Evolutionary conservation across 2,113 vertebrate genomes (phyloP).

Genomic region (Halichoeres trimaculatus): DNA sequence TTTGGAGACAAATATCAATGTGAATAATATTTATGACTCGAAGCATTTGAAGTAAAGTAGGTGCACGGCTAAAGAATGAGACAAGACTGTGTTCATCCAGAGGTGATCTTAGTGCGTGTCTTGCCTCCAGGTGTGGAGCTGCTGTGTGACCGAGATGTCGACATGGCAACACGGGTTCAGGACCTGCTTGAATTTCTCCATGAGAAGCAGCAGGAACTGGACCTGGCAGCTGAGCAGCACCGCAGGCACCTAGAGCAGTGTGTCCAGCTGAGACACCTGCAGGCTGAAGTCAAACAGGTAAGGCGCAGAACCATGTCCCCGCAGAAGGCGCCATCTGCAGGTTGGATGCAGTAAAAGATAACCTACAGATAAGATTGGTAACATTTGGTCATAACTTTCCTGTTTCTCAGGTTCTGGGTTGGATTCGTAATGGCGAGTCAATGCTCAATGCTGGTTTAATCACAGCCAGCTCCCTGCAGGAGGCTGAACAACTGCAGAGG

Average conservation of each 20-base stretch:
- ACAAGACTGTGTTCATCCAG: not conserved
- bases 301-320: not conserved
- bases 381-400: not conserved
- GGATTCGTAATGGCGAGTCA: slow-evolving; percentile 98
- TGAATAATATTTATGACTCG: not conserved
- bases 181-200: slow-evolving; percentile 97
- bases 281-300: slow-evolving; percentile 99
- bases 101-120: not conserved
- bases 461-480: slow-evolving; percentile 97
- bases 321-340: slow-evolving; percentile 81
- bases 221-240: slow-evolving; percentile 93
- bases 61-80: not conserved
- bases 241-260: slow-evolving; percentile 97
- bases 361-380: not conserved
- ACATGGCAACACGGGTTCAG: slow-evolving; percentile 97
- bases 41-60: not conserved
- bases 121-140: slow-evolving; percentile 91
- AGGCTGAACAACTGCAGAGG: slow-evolving; percentile 96
- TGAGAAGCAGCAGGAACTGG: slow-evolving; percentile 97
- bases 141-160: slow-evolving; percentile 95
- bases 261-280: slow-evolving; percentile 96
- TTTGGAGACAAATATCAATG: not conserved
- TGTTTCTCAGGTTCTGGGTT: slow-evolving; percentile 90
- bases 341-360: slow-evolving; percentile 10
- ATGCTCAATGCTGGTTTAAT: slow-evolving; percentile 98